Conservation (phyloP, 2,113 vertebrate genomes). For the Pionites leucogaster region DNA sequence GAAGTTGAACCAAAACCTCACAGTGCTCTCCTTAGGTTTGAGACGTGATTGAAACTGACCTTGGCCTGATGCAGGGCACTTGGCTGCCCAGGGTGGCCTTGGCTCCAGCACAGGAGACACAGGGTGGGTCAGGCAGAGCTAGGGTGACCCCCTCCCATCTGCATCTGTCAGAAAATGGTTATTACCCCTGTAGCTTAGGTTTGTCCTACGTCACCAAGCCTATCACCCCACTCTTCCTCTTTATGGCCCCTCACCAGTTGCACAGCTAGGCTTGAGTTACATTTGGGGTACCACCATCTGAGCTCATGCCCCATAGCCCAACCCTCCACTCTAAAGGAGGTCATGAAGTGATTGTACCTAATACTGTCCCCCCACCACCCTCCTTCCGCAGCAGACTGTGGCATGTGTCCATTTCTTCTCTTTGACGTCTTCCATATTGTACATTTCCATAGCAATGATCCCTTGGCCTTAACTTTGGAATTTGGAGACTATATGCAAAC, state of each 20-base stretch:
- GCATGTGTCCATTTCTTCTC: slow-evolving; percentile 77
- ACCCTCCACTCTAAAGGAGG: slow-evolving; percentile 41
- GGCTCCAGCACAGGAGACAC: not conserved
- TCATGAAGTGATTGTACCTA: slow-evolving; percentile 51
- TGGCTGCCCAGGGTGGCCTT: not conserved
- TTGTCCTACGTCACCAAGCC: not conserved
- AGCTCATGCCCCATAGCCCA: slow-evolving; percentile 19
- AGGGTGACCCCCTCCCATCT: not conserved
- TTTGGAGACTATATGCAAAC: slow-evolving; percentile 94
- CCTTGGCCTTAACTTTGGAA: slow-evolving; percentile 94
- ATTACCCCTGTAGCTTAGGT: slow-evolving; percentile 18
- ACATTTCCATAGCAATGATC: slow-evolving; percentile 86
- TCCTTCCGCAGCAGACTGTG: slow-evolving; percentile 37
- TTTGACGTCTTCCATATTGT: slow-evolving; percentile 87
- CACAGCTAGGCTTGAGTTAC: slow-evolving; percentile 51
- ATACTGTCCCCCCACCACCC: slow-evolving; percentile 1
- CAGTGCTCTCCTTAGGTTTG: not conserved
- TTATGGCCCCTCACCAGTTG: not conserved
- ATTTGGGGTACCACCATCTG: not conserved
- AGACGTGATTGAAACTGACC: not conserved
- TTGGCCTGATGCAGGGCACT: rapidly evolving
- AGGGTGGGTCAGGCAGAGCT: not conserved
- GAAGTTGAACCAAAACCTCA: slow-evolving; percentile 10
- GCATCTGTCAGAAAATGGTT: not conserved
- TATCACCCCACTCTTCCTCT: not conserved